Evolutionary conservation across 2,113 vertebrate genomes (phyloP).

Genomic region (Dicentrarchus labrax): DNA sequence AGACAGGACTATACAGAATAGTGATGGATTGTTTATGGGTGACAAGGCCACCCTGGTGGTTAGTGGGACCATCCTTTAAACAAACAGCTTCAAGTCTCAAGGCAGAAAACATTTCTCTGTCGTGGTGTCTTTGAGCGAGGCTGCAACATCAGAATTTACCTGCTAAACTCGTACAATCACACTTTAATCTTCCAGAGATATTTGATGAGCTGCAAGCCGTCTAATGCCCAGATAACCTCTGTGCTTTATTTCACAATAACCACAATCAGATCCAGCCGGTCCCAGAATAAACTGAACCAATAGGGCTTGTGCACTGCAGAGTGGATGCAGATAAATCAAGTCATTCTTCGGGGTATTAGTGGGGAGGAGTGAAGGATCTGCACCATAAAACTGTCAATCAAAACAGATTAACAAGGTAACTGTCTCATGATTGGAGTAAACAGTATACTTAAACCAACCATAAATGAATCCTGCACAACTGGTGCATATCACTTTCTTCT

Average conservation of each 20-base stretch:
- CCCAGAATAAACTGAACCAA: conserved; percentile 10
- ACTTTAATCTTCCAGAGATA: neutral
- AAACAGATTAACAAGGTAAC: conserved; percentile 14
- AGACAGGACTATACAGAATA: neutral
- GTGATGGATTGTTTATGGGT: neutral
- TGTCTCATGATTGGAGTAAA: neutral
- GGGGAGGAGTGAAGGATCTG: conserved; percentile 25
- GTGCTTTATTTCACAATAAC: neutral
- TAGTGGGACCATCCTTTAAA: neutral
- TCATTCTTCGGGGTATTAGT: neutral
- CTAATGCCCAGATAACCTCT: neutral
- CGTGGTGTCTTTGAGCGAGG: neutral
- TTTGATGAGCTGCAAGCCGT: neutral
- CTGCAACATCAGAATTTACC: neutral
- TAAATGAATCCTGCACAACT: neutral
- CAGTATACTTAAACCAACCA: neutral
- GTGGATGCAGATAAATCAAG: conserved; percentile 39
- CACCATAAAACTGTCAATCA: conserved; percentile 39
- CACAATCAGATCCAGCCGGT: conserved; percentile 32
- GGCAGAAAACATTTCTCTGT: conserved; percentile 2
- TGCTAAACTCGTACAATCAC: neutral
- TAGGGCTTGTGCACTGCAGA: neutral
- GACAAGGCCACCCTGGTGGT: neutral
- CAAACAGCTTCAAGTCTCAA: neutral
- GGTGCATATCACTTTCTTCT: no score